Percentiles rank a stretch among this genome's conserved stretches.
Evolutionary conservation across 1,140 invertebrate species (phyloP).

Genomic region (Pectinophora gossypiella): DNA sequence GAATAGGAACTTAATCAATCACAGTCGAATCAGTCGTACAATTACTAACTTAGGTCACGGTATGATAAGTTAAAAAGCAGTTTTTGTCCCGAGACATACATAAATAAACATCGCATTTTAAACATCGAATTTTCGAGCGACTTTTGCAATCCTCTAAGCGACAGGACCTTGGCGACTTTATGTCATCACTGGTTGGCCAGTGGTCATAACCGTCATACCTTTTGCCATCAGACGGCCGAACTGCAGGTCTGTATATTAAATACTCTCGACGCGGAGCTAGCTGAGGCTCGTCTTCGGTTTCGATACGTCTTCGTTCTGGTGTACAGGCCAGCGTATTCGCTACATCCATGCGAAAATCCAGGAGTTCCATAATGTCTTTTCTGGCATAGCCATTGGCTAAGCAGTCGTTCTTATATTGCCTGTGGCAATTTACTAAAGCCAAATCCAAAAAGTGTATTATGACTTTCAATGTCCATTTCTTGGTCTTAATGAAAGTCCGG

Average conservation of each 20-base stretch:
- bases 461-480: conserved; percentile 11
- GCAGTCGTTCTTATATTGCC: conserved; percentile 4
- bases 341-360: conserved; percentile 7
- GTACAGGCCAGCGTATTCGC: not conserved
- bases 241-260: not conserved
- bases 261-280: not conserved
- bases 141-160: conserved; percentile 11
- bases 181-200: conserved; percentile 14
- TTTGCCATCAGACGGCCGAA: conserved; percentile 4
- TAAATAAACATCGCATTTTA: conserved; percentile 22
- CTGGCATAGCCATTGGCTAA: not conserved
- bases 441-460: conserved; percentile 10
- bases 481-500: not conserved
- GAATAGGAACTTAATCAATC: too few species aligned
- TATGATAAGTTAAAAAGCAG: conserved; percentile 11
- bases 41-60: too few species aligned
- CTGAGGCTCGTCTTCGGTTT: not conserved
- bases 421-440: conserved; percentile 1
- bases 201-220: conserved; percentile 27
- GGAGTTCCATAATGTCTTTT: not conserved
- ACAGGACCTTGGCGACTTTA: conserved; percentile 19
- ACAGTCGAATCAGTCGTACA: too few species aligned
- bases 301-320: not conserved
- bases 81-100: conserved; percentile 14
- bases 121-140: conserved; percentile 10